Conservation (phyloP, 2,113 vertebrate species). For the Pterocles burchelli region DNA sequence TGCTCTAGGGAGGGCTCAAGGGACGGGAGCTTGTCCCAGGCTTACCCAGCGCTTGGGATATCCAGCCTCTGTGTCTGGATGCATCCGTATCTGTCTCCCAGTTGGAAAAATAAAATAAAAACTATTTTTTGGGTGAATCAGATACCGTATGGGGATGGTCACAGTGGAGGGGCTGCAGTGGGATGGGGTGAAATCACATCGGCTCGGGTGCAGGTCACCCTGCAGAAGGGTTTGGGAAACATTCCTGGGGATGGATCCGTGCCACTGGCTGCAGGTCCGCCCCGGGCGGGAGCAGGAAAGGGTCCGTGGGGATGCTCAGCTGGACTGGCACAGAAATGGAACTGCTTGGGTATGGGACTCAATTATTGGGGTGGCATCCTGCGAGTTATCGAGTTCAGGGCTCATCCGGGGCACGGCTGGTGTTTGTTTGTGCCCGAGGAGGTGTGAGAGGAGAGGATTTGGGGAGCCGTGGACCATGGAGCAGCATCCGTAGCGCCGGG, state of each 20-base stretch:
- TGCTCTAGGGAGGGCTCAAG: not conserved
- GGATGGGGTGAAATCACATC: not conserved
- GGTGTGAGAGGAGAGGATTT: not conserved
- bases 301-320: not conserved
- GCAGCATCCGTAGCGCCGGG: not conserved
- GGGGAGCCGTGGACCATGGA: not conserved
- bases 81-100: not conserved
- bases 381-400: not conserved
- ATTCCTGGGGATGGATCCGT: not conserved
- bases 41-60: not conserved
- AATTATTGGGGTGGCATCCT: rapidly evolving
- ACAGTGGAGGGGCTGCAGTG: not conserved
- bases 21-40: not conserved
- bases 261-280: not conserved
- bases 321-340: not conserved
- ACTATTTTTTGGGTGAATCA: not conserved
- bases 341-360: not conserved
- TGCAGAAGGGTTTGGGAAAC: not conserved
- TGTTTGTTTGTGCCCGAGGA: not conserved
- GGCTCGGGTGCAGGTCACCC: rapidly evolving
- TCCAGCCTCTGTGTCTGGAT: rapidly evolving
- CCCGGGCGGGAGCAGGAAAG: not conserved
- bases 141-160: rapidly evolving
- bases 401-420: rapidly evolving
- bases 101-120: not conserved